Evolutionary conservation across 2,113 vertebrate species (phyloP).

Genomic region (Ondatra zibethicus): DNA sequence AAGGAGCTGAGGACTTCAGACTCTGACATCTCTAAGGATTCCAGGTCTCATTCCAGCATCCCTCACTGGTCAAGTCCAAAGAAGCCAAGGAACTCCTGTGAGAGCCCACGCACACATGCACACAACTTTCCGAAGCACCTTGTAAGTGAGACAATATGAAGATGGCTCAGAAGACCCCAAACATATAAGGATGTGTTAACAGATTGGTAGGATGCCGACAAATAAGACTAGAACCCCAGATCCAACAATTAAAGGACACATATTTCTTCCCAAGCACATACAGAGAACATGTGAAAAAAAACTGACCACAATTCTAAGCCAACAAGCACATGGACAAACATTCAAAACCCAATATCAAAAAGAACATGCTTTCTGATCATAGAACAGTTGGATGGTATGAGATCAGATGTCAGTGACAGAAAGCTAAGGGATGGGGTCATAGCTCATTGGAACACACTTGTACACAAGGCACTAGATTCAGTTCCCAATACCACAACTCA

Average conservation of each 20-base stretch:
- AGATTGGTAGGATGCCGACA: background rate
- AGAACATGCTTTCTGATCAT: conserved; percentile 14
- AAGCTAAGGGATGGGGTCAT: background rate
- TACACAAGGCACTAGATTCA: background rate
- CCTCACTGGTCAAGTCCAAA: background rate
- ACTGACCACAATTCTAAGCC: background rate
- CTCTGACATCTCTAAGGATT: background rate
- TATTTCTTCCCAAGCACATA: background rate
- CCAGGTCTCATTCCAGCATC: background rate
- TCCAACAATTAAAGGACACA: background rate
- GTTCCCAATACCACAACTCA: background rate
- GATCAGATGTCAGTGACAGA: background rate
- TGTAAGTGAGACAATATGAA: background rate
- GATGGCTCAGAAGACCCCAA: background rate
- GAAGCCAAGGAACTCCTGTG: background rate
- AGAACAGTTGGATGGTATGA: background rate
- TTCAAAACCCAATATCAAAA: background rate
- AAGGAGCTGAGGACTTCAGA: background rate
- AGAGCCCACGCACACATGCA: background rate
- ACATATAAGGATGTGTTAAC: background rate
- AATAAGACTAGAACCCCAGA: background rate
- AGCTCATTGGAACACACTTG: background rate
- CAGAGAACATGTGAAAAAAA: background rate
- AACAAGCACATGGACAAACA: background rate
- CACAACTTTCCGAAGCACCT: background rate